These are phyloP conservation scores for Pycnomerus fuliginosus DNA, from an alignment of 2,888 invertebrate species.

Conservation along the genomic window DNA sequence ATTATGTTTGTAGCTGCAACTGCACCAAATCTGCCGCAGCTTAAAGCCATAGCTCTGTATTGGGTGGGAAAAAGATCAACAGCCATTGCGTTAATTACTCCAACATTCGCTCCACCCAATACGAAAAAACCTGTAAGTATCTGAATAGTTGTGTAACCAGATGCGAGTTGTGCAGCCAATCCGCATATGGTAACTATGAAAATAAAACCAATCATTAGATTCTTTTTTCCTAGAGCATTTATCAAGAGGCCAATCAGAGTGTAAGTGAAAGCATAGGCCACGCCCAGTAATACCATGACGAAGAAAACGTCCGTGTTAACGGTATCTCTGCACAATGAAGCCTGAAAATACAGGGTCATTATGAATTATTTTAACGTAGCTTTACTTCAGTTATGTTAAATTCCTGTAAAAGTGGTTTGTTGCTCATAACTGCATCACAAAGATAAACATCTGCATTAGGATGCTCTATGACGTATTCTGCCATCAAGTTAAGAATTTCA, in stretches of 20 bases:
- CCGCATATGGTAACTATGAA: constrained; percentile 41
- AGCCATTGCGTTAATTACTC: constrained; percentile 47
- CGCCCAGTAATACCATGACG: constrained; percentile 42
- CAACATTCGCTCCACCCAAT: constrained; percentile 44
- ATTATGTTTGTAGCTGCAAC: constrained; percentile 54
- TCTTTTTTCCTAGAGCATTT: constrained; percentile 59
- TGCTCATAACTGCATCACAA: constrained; percentile 42
- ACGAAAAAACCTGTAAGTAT: constrained; percentile 45
- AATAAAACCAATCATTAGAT: constrained; percentile 39
- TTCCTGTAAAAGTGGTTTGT: constrained; percentile 6
- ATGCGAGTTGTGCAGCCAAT: constrained; percentile 42
- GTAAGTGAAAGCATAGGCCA: constrained; percentile 42
- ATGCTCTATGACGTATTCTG: constrained; percentile 35
- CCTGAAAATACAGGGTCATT: no score
- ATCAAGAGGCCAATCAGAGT: constrained; percentile 48
- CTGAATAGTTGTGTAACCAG: constrained; percentile 35
- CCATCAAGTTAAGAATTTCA: constrained; percentile 58
- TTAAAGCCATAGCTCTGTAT: constrained; percentile 56
- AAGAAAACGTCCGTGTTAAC: constrained; percentile 47
- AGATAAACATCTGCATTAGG: constrained; percentile 37
- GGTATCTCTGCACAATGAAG: constrained; percentile 43
- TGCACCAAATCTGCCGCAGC: constrained; percentile 57
- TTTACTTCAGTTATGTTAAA: not conserved
- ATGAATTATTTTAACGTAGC: no score
- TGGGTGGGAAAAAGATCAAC: constrained; percentile 52